Percentiles rank a stretch among this genome's conserved stretches.
phyloP scores from a whole-genome alignment of 2,888 invertebrate species.

The Trichacis sp. region DNA sequence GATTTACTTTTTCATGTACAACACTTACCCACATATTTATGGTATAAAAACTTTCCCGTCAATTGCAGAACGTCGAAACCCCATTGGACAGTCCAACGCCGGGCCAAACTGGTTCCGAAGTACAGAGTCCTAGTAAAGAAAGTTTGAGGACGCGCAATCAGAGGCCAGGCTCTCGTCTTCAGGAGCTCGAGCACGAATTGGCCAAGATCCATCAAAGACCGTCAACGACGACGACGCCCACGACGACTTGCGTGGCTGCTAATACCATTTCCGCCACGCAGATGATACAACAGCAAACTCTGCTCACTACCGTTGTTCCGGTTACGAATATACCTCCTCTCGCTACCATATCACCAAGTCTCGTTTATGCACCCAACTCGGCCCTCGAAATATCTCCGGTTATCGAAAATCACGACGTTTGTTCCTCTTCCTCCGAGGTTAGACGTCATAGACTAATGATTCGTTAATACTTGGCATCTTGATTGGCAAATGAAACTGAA shows the following conservation, averaged over 20 bases:
- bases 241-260: conserved; percentile 56
- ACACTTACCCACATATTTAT: too few species aligned
- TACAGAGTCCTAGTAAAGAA: conserved; percentile 64
- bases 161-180: conserved; percentile 62
- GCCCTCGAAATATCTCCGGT: conserved; percentile 54
- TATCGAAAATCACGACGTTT: conserved; percentile 56
- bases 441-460: too few species aligned
- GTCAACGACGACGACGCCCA: conserved; percentile 49
- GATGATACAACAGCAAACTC: conserved; percentile 41
- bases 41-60: too few species aligned
- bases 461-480: too few species aligned
- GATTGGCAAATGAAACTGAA: too few species aligned
- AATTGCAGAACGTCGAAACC: conserved; percentile 20
- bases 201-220: conserved; percentile 68
- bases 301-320: conserved; percentile 52
- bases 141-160: conserved; percentile 55
- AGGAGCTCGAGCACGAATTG: conserved; percentile 66
- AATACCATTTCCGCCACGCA: conserved; percentile 43
- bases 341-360: conserved; percentile 53
- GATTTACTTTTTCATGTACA: neutral
- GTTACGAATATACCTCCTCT: conserved; percentile 47
- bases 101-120: conserved; percentile 52
- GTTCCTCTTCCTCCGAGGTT: conserved; percentile 5
- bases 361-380: conserved; percentile 53
- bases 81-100: conserved; percentile 58